Base-by-base conservation (phyloP, 2,888 invertebrate genomes). In the Papilio protenor region DNA sequence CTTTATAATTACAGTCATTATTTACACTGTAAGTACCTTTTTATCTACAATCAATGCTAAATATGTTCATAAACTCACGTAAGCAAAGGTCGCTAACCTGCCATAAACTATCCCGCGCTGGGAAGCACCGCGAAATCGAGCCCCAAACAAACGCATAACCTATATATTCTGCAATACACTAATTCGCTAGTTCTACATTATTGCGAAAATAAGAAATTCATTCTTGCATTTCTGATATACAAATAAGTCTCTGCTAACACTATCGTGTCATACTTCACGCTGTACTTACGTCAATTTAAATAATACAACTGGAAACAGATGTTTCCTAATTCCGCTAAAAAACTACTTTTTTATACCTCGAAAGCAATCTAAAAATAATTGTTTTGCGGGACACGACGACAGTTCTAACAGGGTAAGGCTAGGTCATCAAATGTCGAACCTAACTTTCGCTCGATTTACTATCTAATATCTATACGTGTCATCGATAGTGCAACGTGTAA, bases 401-500 rank as follows among this genome's bases (percentile, higher is more conserved):
- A 83, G 83, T 82, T 85, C 84, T 85, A 86, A 87, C 89, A 89
- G 91, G 91, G 92, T 90, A 93, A 92, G 86, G 93, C 92, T 93
- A 93, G 94, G 93, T 93, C 93, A 93, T 90, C 88, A 87, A 87
- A 87, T 75, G 86, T 82, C 80, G 79, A 80, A 79, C 77, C 73
- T 81, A 82, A 92, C 92, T 93, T 92, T 92, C 90, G 87, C 89
- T 86, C 83, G 86, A 83, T 85, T 88, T 83, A 83, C 85, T 89
- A 88, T 83, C 84, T 87, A 83, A 85, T 84, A 83, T 84, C 83
- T 87, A 86, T 79, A 85, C 86, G 83, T 87, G 87, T 87, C 87
- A 86, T 85, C 84, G 86, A 83, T 85, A 83, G 85, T 85, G 86
- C 85, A 79, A 85, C 83, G 84, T 83, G 83, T 83, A 85, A 86